Conservation (phyloP, 2,113 vertebrate genomes). For the Pterocles orientalis region DNA sequence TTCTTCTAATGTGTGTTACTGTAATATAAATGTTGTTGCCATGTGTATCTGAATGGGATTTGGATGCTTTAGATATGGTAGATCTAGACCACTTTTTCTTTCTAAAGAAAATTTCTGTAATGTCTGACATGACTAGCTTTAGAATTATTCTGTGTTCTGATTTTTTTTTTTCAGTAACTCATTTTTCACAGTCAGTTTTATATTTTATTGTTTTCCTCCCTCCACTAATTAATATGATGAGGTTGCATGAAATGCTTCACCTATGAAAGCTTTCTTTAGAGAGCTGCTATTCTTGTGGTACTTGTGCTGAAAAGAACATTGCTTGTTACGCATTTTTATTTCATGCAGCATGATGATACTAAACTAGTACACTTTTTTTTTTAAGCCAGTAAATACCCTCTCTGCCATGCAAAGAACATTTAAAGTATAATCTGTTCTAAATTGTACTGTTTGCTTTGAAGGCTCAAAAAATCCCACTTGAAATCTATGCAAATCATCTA, state of each 20-base stretch:
- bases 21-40: not conserved
- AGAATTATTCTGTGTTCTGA: not conserved
- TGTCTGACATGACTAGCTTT: not conserved
- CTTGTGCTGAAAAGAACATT: not conserved
- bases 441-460: not conserved
- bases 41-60: not conserved
- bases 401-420: not conserved
- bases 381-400: not conserved
- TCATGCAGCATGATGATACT: not conserved
- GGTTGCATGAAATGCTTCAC: not conserved
- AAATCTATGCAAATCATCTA: not conserved
- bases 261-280: not conserved
- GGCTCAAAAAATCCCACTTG: not conserved
- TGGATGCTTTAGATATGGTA: not conserved
- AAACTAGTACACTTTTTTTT: not conserved
- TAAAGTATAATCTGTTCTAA: not conserved
- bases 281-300: not conserved
- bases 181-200: not conserved
- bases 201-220: not conserved
- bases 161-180: not conserved
- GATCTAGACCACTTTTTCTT: not conserved
- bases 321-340: not conserved
- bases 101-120: not conserved
- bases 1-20: not conserved
- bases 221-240: not conserved